Base-by-base conservation (phyloP, 2,888 invertebrate genomes). In the Iphiclides podalirius region DNA sequence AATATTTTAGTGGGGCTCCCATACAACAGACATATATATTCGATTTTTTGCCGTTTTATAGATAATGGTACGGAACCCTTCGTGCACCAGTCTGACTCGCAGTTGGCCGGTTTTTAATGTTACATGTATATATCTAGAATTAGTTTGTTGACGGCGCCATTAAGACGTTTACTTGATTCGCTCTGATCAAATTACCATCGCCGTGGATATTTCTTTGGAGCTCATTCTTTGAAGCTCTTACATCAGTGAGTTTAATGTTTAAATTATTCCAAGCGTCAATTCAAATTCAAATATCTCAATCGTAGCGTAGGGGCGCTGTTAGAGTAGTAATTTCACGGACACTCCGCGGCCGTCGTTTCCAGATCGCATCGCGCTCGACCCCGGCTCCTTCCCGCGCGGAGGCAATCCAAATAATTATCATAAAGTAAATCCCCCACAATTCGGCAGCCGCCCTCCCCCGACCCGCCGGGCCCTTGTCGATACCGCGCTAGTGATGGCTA, bases 351-450 rank as follows among this genome's bases (percentile, higher is more conserved):
- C 38, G 34, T 23, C 48, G 37, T 14, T 13, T 31, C 31, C 33
- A 38, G 48, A 48, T 43, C 48, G 43, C 15, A 37, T 43, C 42
- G 35, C 34, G 23, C 23, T 38, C 37, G 33, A 6, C 33, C 38
- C 34, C 38, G 43, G 38, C 42, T 75, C 69, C 77, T 79, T 78
- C 73, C 74, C 70, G 70, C 70, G 73, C 77, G 80, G 79, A 79
- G 79, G 79, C 84, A 83, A 84, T 84, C 82, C 81, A 81, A 85
- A 84, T 85, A 85, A 85, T 85, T 83, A 85, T 83, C 83, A 85
- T 84, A 84, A 85, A 85, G 82, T 81, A 84, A 82, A 84, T 81
- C 83, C 84, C 81, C 81, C 83, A 74, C 82, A 80, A 80, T 81
- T 83, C 80, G 75, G 75, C 53, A 39, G 47, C 45, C 44, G 72